Conservation (phyloP, 1,140 invertebrate genomes). For the Magallana ariakensis region DNA sequence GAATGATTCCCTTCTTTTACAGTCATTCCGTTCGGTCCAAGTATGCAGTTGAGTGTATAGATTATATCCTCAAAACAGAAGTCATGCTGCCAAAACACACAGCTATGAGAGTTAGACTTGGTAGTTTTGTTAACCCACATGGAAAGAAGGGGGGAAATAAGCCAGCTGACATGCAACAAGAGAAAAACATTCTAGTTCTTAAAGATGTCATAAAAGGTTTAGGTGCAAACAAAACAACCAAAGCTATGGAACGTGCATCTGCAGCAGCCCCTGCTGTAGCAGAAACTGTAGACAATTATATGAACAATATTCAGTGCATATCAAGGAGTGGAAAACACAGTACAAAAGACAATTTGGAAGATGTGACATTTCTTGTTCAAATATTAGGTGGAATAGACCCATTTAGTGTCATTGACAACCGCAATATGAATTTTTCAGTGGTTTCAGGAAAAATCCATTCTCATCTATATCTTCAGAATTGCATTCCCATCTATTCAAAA, state of each 20-base stretch:
- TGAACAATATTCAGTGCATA: constrained; percentile 14
- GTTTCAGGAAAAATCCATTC: constrained; percentile 24
- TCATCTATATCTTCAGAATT: constrained; percentile 9
- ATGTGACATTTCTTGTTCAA: constrained; percentile 13
- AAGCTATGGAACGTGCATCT: constrained; percentile 49
- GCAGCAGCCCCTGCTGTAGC: constrained; percentile 47
- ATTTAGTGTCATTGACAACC: constrained; percentile 9
- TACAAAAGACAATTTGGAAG: constrained; percentile 24
- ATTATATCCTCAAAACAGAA: constrained; percentile 54
- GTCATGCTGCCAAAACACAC: constrained; percentile 39
- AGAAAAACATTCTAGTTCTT: constrained; percentile 55
- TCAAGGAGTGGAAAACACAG: constrained; percentile 16
- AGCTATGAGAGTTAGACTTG: constrained; percentile 46
- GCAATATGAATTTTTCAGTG: constrained; percentile 16
- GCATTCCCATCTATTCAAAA: background rate
- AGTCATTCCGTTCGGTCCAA: constrained; percentile 36
- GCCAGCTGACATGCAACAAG: constrained; percentile 58
- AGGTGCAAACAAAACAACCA: constrained; percentile 52
- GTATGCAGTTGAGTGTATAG: constrained; percentile 42
- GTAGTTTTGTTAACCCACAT: constrained; percentile 53
- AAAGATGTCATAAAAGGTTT: constrained; percentile 53
- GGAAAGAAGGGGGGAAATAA: constrained; percentile 56
- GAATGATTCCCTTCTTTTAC: constrained; percentile 45
- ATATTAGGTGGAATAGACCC: background rate
- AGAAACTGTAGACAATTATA: constrained; percentile 19